Evolutionary conservation across 2,888 invertebrate species (phyloP).

Genomic region (Seira sanloemensis): DNA sequence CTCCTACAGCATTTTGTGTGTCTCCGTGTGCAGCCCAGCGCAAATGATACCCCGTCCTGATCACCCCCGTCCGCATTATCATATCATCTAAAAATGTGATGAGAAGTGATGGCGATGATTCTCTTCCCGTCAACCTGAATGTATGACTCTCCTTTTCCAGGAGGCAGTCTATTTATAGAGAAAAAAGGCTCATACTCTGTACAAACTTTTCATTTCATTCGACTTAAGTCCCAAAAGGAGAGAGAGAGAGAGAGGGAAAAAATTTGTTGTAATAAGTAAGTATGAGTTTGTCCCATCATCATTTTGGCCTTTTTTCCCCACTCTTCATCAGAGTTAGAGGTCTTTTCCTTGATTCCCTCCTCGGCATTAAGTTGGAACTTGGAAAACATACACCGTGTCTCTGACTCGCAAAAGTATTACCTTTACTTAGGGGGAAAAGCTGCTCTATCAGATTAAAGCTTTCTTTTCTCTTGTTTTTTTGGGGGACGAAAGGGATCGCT

Average conservation of each 20-base stretch:
- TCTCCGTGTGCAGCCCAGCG: too few species aligned
- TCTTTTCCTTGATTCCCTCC: neutral
- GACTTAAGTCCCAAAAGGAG: constrained; percentile 7
- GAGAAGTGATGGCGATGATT: constrained; percentile 64
- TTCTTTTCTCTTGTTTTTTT: constrained; percentile 7
- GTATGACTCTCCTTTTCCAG: constrained; percentile 34
- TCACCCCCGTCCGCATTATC: constrained; percentile 46
- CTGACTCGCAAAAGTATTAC: neutral
- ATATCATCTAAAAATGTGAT: constrained; percentile 62
- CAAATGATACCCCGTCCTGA: constrained; percentile 18
- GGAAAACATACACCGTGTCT: constrained; percentile 5
- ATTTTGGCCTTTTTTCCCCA: constrained; percentile 15
- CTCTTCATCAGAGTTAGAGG: constrained; percentile 6
- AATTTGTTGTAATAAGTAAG: constrained; percentile 37
- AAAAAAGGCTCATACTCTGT: too few species aligned
- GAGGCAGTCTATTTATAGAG: too few species aligned
- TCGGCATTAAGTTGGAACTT: neutral
- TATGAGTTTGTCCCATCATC: constrained; percentile 30
- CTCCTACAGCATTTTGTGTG: neutral
- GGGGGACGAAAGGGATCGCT: too few species aligned
- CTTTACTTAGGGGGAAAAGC: constrained; percentile 28
- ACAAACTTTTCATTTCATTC: constrained; percentile 24
- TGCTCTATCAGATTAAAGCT: constrained; percentile 54
- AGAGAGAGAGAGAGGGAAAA: too few species aligned
- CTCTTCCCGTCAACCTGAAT: constrained; percentile 53